Base-by-base conservation (phyloP, 1,140 invertebrate genomes). In the Pentalonia nigronervosa region DNA sequence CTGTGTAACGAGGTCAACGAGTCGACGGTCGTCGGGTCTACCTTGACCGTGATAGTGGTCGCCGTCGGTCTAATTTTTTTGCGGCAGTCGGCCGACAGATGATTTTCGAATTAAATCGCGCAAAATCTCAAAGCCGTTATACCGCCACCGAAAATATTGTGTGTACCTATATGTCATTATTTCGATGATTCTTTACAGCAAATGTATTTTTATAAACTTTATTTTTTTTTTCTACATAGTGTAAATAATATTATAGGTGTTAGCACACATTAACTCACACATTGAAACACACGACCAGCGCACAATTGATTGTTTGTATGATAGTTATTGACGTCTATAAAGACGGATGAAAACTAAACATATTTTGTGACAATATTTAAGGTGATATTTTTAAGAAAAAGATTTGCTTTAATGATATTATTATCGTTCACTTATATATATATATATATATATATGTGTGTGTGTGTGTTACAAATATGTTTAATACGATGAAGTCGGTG, bases 1-100 rank as follows among this genome's bases (percentile, higher is more conserved):
- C 47, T 76, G n/a, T 41, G 76, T 41, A 91, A 34, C 47, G 90
- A 91, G 90, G 90, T 91, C 90, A 91, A 53, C 90, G 60, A 83
- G n/a, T 91, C 67, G 41, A 48, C 41, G 50, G 50, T 36, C 20
- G n/a, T 53, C 30, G 11, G 67, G 21, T 20, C 41, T 11, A 91
- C 90, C 90, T 83, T 91, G 90, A 83, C 90, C 45, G 45, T 91
- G 90, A 25, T 91, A 50, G 20, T 50, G 41, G 50, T 53, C 4
- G 90, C 90, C 20, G 90, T 36, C 67, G 47, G 90, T 91, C n/a
- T 83, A 25, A n/a, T 91, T 2, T 34, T 91, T n/a, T 0, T 50
- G 90, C 90, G n/a, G 25, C 90, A 76, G 30, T 34, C 17, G 67
- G 30, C 34, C 67, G 45, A 34, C 67, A 83, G 90, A 91, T 91